Conservation (phyloP, 2,113 vertebrate species). For the Morone saxatilis region DNA sequence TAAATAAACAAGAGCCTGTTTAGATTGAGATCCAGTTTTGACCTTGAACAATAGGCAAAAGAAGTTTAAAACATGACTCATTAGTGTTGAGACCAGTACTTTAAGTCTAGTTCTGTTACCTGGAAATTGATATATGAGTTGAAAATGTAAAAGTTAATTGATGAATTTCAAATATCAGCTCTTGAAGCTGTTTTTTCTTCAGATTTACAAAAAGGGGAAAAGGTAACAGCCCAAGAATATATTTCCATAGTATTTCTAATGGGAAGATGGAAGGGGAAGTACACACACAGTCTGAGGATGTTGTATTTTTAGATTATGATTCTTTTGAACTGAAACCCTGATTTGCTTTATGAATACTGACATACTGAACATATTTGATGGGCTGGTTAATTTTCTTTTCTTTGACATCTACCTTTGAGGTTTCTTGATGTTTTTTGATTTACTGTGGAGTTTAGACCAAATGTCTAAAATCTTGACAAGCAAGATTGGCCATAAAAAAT, state of each 20-base stretch:
- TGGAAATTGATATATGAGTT: not conserved
- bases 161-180: not conserved
- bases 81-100: not conserved
- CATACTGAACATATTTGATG: not conserved
- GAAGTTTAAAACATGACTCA: not conserved
- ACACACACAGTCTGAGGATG: not conserved
- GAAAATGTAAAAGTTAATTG: not conserved
- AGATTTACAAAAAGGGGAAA: not conserved
- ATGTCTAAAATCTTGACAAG: not conserved
- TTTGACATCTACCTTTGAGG: not conserved
- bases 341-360: not conserved
- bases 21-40: not conserved
- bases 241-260: slow-evolving; percentile 10
- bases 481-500: too few species aligned
- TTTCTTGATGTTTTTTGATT: not conserved
- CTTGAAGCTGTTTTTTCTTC: not conserved
- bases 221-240: not conserved
- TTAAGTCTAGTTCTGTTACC: not conserved
- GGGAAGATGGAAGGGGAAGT: slow-evolving; percentile 19
- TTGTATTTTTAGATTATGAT: slow-evolving; percentile 39
- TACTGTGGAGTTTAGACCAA: not conserved
- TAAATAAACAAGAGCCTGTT: not conserved
- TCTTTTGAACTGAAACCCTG: slow-evolving; percentile 3
- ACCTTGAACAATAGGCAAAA: not conserved
- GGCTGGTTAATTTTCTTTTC: not conserved